Evolutionary conservation across 1,140 invertebrate genomes (phyloP), one percentile per base, ranked within the genome.

Genomic region (Anagrus nilaparvatae): DNA sequence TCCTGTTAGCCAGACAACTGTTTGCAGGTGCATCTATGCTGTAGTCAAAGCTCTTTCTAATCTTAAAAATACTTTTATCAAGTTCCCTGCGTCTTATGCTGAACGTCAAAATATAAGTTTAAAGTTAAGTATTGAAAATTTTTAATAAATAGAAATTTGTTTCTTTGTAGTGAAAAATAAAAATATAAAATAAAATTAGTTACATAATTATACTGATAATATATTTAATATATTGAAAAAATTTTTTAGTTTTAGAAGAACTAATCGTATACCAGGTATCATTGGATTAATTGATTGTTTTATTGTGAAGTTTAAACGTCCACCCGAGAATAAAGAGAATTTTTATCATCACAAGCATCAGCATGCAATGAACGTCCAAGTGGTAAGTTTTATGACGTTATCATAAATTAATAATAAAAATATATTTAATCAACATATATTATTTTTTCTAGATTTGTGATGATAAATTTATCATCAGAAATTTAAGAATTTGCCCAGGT

Each of bases 101-200:
- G 34, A 36, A 36, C 21, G 34, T 13, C 34, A 36, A 24, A 14
- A 23, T 5, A 21, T 36, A n/a, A n/a, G n/a, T n/a, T n/a, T n/a
- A n/a, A n/a, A n/a, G n/a, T n/a, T n/a, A n/a, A n/a, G n/a, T n/a
- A n/a, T n/a, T n/a, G n/a, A n/a, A n/a, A n/a, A n/a, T n/a, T n/a
- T n/a, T n/a, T n/a, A n/a, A n/a, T n/a, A n/a, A n/a, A n/a, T n/a
- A n/a, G n/a, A n/a, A n/a, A n/a, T n/a, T n/a, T n/a, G n/a, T n/a
- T n/a, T n/a, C n/a, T n/a, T n/a, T n/a, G n/a, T 24, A 13, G 9
- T 1, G 12, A 24, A 4, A 13, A 13, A 21, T 36, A 24, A 36
- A 19, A 19, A 16, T 19, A 34, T 19, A n/a, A 19, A 19, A 34
- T 34, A 14, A 23, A 36, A 13, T 33, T 19, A 17, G 8, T 33